These are phyloP conservation scores for Conus ventricosus DNA, from an alignment of 1,140 invertebrate species.

Conservation along the genomic window DNA sequence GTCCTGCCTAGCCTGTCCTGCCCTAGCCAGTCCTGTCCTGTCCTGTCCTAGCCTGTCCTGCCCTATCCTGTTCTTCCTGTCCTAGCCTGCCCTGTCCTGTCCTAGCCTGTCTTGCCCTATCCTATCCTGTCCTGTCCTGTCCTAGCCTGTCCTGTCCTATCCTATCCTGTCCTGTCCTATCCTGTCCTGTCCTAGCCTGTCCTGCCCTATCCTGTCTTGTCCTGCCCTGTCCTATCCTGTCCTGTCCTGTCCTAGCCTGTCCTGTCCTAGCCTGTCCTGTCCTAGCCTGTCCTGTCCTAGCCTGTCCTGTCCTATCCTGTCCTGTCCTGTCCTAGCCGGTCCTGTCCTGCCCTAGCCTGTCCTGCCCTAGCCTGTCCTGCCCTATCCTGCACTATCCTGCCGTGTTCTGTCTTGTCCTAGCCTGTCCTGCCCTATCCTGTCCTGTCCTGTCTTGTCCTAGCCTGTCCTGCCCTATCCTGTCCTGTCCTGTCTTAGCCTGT, in stretches of 20 bases:
- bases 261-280: conserved; percentile 8
- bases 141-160: no score
- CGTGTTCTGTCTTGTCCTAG: no score
- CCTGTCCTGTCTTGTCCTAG: neutral
- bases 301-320: conserved; percentile 1
- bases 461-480: conserved; percentile 15
- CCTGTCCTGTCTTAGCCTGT: neutral
- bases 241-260: no score
- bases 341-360: neutral
- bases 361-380: neutral
- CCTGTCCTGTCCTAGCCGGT: conserved; percentile 11
- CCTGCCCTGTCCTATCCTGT: no score
- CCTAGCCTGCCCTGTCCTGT: conserved; percentile 22
- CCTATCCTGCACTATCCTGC: no score
- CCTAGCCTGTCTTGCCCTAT: neutral
- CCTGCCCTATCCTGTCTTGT: no score
- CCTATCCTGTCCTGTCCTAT: no score
- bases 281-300: neutral
- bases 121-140: no score
- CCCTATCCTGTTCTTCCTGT: conserved; percentile 4
- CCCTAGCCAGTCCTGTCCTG: no score
- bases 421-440: neutral
- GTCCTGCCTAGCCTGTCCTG: no score
- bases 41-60: conserved; percentile 12
- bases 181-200: no score